These are phyloP conservation scores for Alethe diademata DNA, from an alignment of 2,113 vertebrate genomes.

Conservation along the genomic window DNA sequence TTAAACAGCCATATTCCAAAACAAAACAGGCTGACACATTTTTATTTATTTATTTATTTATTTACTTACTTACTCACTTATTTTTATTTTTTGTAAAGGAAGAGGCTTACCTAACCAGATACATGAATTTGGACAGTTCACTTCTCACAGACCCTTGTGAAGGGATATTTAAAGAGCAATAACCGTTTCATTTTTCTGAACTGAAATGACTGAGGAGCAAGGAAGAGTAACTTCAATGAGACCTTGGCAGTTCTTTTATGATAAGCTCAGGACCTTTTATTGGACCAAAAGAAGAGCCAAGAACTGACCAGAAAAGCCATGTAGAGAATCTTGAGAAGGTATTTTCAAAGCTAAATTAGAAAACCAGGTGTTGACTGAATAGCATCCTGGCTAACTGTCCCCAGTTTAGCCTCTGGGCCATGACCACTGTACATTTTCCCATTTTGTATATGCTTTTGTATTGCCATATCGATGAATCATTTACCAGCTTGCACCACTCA, in stretches of 20 bases:
- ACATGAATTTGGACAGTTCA: conserved; percentile 33
- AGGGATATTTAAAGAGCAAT: background rate
- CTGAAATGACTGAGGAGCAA: background rate
- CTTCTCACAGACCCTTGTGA: conserved; percentile 24
- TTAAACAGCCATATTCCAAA: background rate
- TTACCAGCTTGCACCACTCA: background rate
- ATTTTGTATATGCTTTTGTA: background rate
- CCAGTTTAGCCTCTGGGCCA: background rate
- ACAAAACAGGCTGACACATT: background rate
- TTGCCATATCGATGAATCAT: background rate
- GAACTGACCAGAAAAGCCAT: background rate
- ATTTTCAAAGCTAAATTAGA: background rate
- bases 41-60: no score
- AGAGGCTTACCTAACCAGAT: conserved; percentile 17
- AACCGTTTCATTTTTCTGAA: conserved; percentile 21
- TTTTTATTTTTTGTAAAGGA: background rate
- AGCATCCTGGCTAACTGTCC: background rate
- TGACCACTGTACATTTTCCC: background rate
- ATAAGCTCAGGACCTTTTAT: background rate
- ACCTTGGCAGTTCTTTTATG: background rate
- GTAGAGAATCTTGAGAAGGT: background rate
- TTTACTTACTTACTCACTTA: no score
- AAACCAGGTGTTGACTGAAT: background rate
- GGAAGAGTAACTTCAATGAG: background rate
- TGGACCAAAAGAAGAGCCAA: background rate